Conservation (phyloP, 1,140 invertebrate species). For the Zaprionus davidi region DNA sequence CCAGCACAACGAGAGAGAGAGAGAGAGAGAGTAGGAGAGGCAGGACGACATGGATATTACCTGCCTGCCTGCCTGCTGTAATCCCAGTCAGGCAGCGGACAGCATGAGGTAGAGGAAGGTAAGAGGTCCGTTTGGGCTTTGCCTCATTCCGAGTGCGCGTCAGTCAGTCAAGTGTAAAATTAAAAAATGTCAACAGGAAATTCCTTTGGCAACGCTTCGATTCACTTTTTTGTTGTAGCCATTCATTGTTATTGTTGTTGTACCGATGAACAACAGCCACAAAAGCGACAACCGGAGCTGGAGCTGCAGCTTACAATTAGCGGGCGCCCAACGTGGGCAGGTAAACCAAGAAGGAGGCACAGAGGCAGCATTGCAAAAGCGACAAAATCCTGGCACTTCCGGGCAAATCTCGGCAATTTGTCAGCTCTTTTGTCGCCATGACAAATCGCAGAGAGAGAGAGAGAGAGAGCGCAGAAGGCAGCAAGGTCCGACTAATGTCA, state of each 20-base stretch:
- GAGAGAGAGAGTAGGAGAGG: not conserved
- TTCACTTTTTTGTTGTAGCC: constrained; percentile 52
- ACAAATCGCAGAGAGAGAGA: constrained; percentile 39
- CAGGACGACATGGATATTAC: constrained; percentile 40
- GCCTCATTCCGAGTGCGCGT: constrained; percentile 24
- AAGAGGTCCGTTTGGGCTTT: not conserved
- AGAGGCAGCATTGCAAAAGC: constrained; percentile 2
- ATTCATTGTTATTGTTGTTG: constrained; percentile 15
- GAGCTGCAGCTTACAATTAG: constrained; percentile 55
- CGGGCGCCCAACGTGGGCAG: constrained; percentile 16
- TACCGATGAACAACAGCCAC: constrained; percentile 18
- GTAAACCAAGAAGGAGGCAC: too few relatives aligned
- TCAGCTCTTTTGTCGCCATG: constrained; percentile 56
- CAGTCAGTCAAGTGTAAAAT: constrained; percentile 80
- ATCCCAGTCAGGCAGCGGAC: constrained; percentile 35
- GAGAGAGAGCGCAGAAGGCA: not conserved
- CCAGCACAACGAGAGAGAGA: not conserved
- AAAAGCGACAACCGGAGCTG: constrained; percentile 11
- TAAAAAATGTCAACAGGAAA: constrained; percentile 81
- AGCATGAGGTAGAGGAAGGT: not conserved
- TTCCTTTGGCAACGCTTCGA: constrained; percentile 78
- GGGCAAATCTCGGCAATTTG: constrained; percentile 68
- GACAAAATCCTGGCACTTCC: constrained; percentile 13
- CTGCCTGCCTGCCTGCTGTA: constrained; percentile 60
- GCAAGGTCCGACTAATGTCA: constrained; percentile 62